Evolutionary conservation across 1,140 invertebrate genomes (phyloP).

Genomic region (Caenorhabditis inopinata): DNA sequence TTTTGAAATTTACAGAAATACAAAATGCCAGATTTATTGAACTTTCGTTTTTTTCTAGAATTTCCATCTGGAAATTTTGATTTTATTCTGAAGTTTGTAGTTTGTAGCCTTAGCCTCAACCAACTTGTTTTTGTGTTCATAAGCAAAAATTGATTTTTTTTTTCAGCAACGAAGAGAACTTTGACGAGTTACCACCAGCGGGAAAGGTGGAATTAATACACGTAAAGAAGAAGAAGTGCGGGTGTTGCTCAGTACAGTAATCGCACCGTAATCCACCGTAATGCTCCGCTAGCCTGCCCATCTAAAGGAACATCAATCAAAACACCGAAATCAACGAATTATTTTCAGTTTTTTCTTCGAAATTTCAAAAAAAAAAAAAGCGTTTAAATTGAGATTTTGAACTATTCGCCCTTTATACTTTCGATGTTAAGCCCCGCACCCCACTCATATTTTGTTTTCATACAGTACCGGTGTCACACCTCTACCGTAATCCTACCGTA

Average conservation of each 20-base stretch:
- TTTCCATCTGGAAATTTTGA: too few relatives aligned
- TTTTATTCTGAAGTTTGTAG: neutral
- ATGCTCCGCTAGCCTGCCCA: neutral
- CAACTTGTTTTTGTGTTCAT: too few relatives aligned
- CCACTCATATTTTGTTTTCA: slow-evolving; percentile 13
- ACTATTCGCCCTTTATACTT: neutral
- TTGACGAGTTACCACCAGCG: slow-evolving; percentile 37
- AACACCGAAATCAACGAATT: neutral
- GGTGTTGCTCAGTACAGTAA: slow-evolving; percentile 43
- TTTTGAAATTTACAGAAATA: too few relatives aligned
- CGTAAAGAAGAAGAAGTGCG: slow-evolving; percentile 43
- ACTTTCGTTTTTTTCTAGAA: too few relatives aligned
- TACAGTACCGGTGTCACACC: slow-evolving; percentile 12
- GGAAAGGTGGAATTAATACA: slow-evolving; percentile 42
- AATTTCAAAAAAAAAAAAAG: neutral
- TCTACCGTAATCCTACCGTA: slow-evolving; percentile 16
- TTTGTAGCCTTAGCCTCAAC: neutral
- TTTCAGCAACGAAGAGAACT: neutral
- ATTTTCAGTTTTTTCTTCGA: neutral
- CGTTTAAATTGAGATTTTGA: too few relatives aligned
- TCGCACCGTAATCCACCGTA: too few relatives aligned
- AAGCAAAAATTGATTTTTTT: neutral
- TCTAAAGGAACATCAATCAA: too few relatives aligned
- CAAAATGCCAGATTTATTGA: too few relatives aligned
- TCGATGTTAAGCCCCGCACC: neutral